Conservation (phyloP, 2,888 invertebrate species). For the Lycia hirtaria region DNA sequence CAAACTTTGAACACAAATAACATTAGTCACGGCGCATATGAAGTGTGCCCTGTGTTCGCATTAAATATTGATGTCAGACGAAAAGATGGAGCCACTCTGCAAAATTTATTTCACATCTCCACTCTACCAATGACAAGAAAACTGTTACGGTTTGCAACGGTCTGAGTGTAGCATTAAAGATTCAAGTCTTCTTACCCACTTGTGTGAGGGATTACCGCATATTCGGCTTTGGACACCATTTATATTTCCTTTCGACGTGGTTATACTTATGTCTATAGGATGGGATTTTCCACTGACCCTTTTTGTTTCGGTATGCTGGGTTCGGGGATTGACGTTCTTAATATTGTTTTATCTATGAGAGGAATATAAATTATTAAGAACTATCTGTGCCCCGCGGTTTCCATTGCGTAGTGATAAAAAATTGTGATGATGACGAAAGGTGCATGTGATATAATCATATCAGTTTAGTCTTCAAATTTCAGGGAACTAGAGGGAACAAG, state of each 20-base stretch:
- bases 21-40: constrained; percentile 80
- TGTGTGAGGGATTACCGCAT: constrained; percentile 85
- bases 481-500: too few species aligned
- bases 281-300: constrained; percentile 55
- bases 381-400: too few species aligned
- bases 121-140: constrained; percentile 85
- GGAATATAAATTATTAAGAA: constrained; percentile 3
- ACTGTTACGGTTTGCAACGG: constrained; percentile 86
- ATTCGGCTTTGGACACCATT: constrained; percentile 84
- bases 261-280: constrained; percentile 65
- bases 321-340: constrained; percentile 24
- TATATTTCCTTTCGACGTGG: constrained; percentile 81
- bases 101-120: constrained; percentile 85
- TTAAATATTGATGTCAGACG: constrained; percentile 84
- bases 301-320: constrained; percentile 46
- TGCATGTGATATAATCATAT: too few species aligned
- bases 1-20: constrained; percentile 71
- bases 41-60: constrained; percentile 78
- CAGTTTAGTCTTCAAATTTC: too few species aligned
- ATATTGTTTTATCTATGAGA: constrained; percentile 10
- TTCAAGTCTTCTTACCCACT: constrained; percentile 84
- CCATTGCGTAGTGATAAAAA: too few species aligned
- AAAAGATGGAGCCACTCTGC: constrained; percentile 86
- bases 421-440: too few species aligned
- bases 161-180: constrained; percentile 86